These are phyloP conservation scores for Drosophila testacea DNA, from an alignment of 2,888 invertebrate genomes.

Conservation along the genomic window DNA sequence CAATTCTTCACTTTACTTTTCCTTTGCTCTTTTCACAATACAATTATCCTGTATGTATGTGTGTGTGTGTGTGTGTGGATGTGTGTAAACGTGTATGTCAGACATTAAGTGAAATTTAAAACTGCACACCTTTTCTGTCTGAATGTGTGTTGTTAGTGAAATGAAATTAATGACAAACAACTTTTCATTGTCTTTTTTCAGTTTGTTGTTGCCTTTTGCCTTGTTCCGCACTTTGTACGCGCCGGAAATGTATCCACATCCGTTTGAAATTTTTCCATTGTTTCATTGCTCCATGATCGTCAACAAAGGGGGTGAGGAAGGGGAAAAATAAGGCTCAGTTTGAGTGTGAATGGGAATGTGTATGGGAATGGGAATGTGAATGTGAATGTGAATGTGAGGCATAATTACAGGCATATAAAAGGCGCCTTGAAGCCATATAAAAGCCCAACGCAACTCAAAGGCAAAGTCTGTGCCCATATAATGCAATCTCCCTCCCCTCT, in stretches of 20 bases:
- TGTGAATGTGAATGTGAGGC: neutral
- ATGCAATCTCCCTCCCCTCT: neutral
- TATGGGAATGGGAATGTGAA: neutral
- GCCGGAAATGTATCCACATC: constrained; percentile 70
- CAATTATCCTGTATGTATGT: neutral
- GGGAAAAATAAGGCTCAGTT: neutral
- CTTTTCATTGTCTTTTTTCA: constrained; percentile 64
- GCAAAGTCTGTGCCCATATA: constrained; percentile 21
- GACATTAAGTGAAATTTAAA: constrained; percentile 58
- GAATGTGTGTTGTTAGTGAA: constrained; percentile 43
- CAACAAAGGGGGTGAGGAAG: neutral
- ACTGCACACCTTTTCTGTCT: constrained; percentile 27
- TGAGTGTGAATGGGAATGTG: neutral
- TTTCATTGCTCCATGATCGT: constrained; percentile 11
- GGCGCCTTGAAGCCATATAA: constrained; percentile 50
- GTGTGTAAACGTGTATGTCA: constrained; percentile 1
- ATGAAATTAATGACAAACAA: constrained; percentile 77
- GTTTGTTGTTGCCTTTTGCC: constrained; percentile 11
- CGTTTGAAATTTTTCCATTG: constrained; percentile 69
- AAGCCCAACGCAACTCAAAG: constrained; percentile 8
- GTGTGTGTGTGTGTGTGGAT: neutral
- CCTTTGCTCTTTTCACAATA: constrained; percentile 17
- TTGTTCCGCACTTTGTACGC: constrained; percentile 55
- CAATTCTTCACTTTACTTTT: constrained; percentile 5
- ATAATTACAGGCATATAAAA: constrained; percentile 46